Evolutionary conservation across 2,113 vertebrate species (phyloP), one percentile per base, ranked within the genome.

Genomic region (Forbesichthys agassizii): DNA sequence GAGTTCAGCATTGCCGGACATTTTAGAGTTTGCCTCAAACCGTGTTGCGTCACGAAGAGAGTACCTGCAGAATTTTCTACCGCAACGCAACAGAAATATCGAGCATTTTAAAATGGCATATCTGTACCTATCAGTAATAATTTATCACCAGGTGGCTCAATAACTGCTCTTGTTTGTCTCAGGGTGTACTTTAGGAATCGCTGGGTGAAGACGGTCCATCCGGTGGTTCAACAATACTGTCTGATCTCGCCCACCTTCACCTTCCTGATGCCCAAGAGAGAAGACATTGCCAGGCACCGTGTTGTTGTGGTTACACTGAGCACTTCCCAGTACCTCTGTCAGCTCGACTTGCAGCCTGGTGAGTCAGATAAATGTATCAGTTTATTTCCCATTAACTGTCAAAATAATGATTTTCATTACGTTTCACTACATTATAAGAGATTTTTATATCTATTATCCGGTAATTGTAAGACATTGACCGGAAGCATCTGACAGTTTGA

Each of bases 161-260:
- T n/a, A 49, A 20, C 4, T 47, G 10, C 14, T n/a, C 49, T 53
- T 59, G 14, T 13, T 12, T 61, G 51, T 75, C 5, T 59, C 86
- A 99, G 98, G 96, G 96, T 99, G 88, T 99, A 99, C 93, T 99
- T 99, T 92, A 92, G 96, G 93, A 98, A 99, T 90, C 97, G 98
- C 90, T 99, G 98, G 98, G 98, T 99, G 77, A 99, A 99, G 93
- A 99, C 97, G 16, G 98, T 99, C 78, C 96, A 99, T 88, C 95
- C 96, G 66, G 89, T 96, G 71, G 97, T 99, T 90, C 97, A 99
- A 93, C 96, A 99, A 91, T 99, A 99, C 94, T 99, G 98, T 95
- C 92, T 99, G 93, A 98, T 98, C 90, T 95, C 98, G 85, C 93
- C 91, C 90, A 94, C 96, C 88, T 90, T 94, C 95, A 97, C 93